Conservation (phyloP, 2,113 vertebrate species). For the Ameiurus melas region DNA sequence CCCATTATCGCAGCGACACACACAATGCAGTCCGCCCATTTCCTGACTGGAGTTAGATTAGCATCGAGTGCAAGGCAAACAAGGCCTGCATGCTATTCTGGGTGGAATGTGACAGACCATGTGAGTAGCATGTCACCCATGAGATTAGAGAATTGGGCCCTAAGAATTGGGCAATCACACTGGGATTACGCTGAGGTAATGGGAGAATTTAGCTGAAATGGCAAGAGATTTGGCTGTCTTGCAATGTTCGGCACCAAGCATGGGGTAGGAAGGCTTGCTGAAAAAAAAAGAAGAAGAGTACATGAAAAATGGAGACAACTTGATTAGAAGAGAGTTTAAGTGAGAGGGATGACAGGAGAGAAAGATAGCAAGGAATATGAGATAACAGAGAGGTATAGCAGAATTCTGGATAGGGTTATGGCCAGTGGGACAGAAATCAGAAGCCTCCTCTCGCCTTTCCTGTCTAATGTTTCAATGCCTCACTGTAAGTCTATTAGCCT, state of each 20-base stretch:
- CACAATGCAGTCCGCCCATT: conserved; percentile 35
- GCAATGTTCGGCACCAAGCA: neutral
- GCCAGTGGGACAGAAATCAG: conserved; percentile 29
- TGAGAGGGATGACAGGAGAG: neutral
- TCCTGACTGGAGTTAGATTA: conserved; percentile 47
- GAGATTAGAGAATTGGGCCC: neutral
- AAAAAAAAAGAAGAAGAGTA: neutral
- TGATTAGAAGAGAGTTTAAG: neutral
- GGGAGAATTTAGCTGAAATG: conserved; percentile 30
- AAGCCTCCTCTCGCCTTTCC: conserved; percentile 20
- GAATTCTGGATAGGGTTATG: conserved; percentile 30
- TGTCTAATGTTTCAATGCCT: conserved; percentile 45
- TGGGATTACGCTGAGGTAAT: conserved; percentile 44
- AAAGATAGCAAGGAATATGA: conserved; percentile 31
- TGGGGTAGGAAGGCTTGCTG: neutral
- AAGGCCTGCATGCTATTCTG: conserved; percentile 33
- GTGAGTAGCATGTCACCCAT: conserved; percentile 34
- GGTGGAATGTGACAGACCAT: conserved; percentile 32
- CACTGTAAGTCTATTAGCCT: conserved; percentile 24
- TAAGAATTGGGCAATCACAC: conserved; percentile 21
- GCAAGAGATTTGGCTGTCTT: conserved; percentile 13
- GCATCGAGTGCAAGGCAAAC: conserved; percentile 48
- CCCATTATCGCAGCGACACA: conserved; percentile 48
- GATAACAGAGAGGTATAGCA: conserved; percentile 42
- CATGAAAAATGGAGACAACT: neutral